These are phyloP conservation scores for Drosophila mayri DNA, from an alignment of 1,140 invertebrate genomes.

Conservation along the genomic window DNA sequence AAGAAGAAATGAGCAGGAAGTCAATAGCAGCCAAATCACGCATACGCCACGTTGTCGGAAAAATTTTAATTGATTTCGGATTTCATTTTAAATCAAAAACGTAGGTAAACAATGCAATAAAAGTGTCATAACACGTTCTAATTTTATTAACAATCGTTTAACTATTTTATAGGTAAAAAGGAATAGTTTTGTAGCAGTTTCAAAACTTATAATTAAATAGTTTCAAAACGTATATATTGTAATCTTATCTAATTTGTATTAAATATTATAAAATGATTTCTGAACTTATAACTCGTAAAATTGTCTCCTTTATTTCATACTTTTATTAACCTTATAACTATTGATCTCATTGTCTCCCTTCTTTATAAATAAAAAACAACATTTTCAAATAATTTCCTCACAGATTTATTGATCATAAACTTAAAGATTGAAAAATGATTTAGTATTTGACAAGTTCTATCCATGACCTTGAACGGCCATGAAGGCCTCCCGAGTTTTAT, in stretches of 20 bases:
- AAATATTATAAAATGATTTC: background rate
- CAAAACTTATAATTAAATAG: no score
- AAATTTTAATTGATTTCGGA: background rate
- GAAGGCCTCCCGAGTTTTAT: constrained; percentile 28
- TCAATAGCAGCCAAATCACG: background rate
- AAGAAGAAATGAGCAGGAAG: background rate
- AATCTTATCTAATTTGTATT: background rate
- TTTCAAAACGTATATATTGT: background rate
- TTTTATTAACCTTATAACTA: background rate
- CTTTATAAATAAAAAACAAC: background rate
- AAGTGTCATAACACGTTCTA: no score
- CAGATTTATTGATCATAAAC: constrained; percentile 16
- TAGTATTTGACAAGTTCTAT: constrained; percentile 21
- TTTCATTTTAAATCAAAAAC: background rate
- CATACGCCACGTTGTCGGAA: constrained; percentile 14
- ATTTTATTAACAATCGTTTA: no score
- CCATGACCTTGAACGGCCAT: constrained; percentile 35
- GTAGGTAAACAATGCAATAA: no score
- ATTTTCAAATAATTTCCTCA: background rate
- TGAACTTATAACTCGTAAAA: no score
- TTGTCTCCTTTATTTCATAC: no score
- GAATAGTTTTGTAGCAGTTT: no score
- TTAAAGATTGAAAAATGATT: constrained; percentile 37
- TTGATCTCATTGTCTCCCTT: background rate
- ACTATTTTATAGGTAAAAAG: no score